A percentile compares a stretch with the other conserved stretches of the same genome.
phyloP scores from a whole-genome alignment of 2,888 invertebrate species.

The Ecdyonurus torrentis region DNA sequence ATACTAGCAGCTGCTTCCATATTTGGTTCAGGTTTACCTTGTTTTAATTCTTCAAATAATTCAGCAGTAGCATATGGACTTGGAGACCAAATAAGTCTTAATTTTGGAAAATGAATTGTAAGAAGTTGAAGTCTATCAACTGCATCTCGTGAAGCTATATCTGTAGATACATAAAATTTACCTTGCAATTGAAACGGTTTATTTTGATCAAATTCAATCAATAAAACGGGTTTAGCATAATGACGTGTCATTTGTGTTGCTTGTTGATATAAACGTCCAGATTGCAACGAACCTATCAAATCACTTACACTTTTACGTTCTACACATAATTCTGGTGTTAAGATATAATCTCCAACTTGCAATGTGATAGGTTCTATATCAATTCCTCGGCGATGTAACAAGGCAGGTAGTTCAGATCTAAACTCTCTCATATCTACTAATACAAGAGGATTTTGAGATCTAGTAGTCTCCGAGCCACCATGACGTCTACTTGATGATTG shows the following conservation, averaged over 20 bases:
- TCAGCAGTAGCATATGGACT: constrained; percentile 93
- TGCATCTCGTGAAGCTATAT: constrained; percentile 59
- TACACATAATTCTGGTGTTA: constrained; percentile 91
- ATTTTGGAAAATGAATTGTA: constrained; percentile 86
- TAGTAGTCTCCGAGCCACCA: constrained; percentile 36
- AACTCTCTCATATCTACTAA: constrained; percentile 98
- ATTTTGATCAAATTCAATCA: constrained; percentile 93
- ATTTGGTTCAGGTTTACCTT: constrained; percentile 68
- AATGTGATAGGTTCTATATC: constrained; percentile 82
- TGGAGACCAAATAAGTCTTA: constrained; percentile 91
- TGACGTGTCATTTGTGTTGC: constrained; percentile 84
- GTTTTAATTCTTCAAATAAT: constrained; percentile 87
- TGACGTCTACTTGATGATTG: constrained; percentile 38
- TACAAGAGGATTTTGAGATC: constrained; percentile 29
- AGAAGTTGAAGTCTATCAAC: constrained; percentile 77
- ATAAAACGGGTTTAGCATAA: constrained; percentile 71
- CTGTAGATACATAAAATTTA: constrained; percentile 55
- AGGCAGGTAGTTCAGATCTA: constrained; percentile 83
- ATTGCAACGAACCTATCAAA: constrained; percentile 86
- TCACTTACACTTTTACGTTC: constrained; percentile 95
- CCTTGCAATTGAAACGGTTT: constrained; percentile 65
- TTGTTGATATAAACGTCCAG: constrained; percentile 89
- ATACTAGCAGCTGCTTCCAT: constrained; percentile 51
- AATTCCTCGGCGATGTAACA: constrained; percentile 84
- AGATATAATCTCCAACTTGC: constrained; percentile 91